Evolutionary conservation across 2,113 vertebrate species (phyloP), one percentile per base, ranked within the genome.

Genomic region (Tricholaema leucomelas): DNA sequence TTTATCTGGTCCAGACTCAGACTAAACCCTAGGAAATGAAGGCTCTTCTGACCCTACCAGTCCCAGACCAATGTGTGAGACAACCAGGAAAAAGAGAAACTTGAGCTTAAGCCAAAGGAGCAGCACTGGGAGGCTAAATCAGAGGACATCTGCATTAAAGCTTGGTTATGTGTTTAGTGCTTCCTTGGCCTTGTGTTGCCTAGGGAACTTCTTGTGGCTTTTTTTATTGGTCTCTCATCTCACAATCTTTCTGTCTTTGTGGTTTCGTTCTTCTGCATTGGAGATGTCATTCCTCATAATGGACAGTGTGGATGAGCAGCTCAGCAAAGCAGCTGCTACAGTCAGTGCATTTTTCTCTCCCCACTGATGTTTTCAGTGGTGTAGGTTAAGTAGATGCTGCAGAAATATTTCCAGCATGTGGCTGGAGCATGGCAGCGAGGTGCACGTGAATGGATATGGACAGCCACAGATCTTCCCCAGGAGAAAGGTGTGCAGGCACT

Each of bases 91-190:
- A 69, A 73, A 48, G 61, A 40, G 1, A 64, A 72, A 79, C 30
- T 79, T 88, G 78, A 73, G 30, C 24, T 64, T 42, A 71, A 73
- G 85, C 46, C 69, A 85, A 87, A 92, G 40, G 6, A 86, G 24
- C 7, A 48, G 25, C 56, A 78, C 21, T 61, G n/a, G 70, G 83
- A 90, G 31, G 38, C 54, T 64, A 50, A 88, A 81, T 44, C 90
- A 88, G 38, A 94, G 46, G 76, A 81, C 65, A 67, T 40, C 48
- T 7, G 9, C 56, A 81, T 88, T 88, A 90, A 85, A 77, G 25
- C 46, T 76, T 92, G 87, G 88, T 92, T 92, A 93, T 91, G 89
- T 88, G 84, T 93, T 96, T 88, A 91, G 66, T 65, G 69, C 30
- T 55, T 79, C 44, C 48, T 81, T 72, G 76, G 71, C 38, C 83